Conservation (phyloP, 2,888 invertebrate species). For the Perdita meconis region DNA sequence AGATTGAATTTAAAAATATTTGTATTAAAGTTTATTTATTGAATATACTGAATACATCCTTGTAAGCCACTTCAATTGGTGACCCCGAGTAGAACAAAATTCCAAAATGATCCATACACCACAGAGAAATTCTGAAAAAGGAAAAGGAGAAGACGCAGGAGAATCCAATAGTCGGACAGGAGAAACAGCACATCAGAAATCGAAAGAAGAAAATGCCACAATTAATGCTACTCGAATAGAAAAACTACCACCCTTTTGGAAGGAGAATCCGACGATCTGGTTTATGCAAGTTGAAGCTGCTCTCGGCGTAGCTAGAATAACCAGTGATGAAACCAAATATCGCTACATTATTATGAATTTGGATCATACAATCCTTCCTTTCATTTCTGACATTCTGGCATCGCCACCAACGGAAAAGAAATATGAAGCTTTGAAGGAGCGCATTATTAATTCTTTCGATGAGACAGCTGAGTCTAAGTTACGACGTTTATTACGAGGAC, state of each 20-base stretch:
- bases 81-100: too few relatives aligned
- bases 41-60: too few relatives aligned
- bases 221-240: too few relatives aligned
- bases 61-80: too few relatives aligned
- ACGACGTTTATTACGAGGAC: not conserved
- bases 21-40: too few relatives aligned
- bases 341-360: not conserved
- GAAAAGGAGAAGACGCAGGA: too few relatives aligned
- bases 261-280: constrained; percentile 18
- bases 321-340: not conserved
- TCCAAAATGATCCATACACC: too few relatives aligned
- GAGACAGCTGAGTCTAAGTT: not conserved
- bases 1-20: too few relatives aligned
- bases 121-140: too few relatives aligned
- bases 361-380: not conserved
- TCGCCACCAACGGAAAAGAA: not conserved
- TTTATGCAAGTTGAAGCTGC: not conserved
- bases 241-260: not conserved
- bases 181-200: too few relatives aligned
- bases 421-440: not conserved
- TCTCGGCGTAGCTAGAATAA: not conserved
- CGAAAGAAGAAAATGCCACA: too few relatives aligned
- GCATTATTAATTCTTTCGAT: not conserved
- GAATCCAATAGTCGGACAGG: too few relatives aligned
- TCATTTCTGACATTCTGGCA: not conserved